A percentile compares a stretch with the other conserved stretches of the same genome.
Evolutionary conservation across 2,113 vertebrate genomes (phyloP).

Genomic region (Saimiri boliviensis): DNA sequence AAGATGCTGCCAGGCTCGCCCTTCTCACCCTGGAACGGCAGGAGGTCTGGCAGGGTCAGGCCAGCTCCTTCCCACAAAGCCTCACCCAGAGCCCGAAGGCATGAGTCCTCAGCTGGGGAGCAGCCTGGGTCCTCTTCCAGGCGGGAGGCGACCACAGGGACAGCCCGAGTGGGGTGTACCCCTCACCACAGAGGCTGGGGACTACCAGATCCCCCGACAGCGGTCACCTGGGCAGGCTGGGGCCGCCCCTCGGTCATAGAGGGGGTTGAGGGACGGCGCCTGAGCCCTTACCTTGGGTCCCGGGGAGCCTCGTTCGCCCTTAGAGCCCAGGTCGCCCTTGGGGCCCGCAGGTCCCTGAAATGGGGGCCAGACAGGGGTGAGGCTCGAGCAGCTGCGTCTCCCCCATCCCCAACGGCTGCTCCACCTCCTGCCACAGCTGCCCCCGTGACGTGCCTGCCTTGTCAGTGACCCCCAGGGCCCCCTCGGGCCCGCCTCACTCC

Average conservation of each 20-base stretch:
- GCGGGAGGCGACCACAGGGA: background rate
- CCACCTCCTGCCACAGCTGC: fast-evolving
- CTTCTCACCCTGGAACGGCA: conserved; percentile 84
- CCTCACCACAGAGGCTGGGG: background rate
- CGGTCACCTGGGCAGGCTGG: too few relatives aligned
- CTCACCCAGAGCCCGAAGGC: background rate
- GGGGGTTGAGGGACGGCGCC: fast-evolving
- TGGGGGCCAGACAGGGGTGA: background rate
- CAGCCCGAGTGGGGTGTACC: background rate
- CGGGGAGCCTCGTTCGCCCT: conserved; percentile 51
- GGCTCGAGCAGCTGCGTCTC: fast-evolving
- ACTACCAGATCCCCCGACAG: background rate
- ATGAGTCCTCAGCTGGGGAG: background rate
- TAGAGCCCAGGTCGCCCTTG: conserved; percentile 60
- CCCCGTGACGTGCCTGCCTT: fast-evolving
- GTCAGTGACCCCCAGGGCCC: too few relatives aligned
- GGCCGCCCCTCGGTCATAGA: background rate
- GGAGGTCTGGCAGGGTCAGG: fast-evolving
- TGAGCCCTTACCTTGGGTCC: conserved; percentile 70
- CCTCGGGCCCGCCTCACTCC: too few relatives aligned
- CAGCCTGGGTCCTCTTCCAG: background rate
- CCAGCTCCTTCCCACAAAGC: background rate
- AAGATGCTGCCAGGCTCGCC: conserved; percentile 82
- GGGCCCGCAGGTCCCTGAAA: conserved; percentile 67
- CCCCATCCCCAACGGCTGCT: fast-evolving